Evolutionary conservation across 2,797 vertebrate species (phyloP).

Genomic region (Tamandua tetradactyla): DNA sequence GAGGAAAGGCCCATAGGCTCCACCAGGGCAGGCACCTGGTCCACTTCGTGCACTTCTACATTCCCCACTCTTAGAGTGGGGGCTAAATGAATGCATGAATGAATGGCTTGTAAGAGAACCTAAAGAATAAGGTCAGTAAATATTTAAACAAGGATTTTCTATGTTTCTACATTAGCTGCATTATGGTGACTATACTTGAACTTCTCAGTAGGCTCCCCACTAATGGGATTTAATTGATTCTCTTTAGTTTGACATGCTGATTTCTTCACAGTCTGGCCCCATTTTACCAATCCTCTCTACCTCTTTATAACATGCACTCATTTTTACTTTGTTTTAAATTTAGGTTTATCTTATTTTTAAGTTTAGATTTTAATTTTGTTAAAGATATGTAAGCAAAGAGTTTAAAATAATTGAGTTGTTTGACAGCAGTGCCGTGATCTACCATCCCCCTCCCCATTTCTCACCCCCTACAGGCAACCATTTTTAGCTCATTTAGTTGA

Average conservation of each 20-base stretch:
- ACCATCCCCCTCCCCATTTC: neutral
- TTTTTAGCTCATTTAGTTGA: neutral
- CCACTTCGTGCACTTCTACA: neutral
- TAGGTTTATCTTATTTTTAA: neutral
- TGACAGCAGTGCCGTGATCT: neutral
- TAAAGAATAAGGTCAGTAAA: neutral
- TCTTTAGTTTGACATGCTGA: neutral
- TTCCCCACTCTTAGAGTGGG: neutral
- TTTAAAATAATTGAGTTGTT: neutral
- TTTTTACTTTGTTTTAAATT: neutral
- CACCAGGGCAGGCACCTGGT: neutral
- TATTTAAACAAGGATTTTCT: slow-evolving; percentile 5
- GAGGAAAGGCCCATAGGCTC: neutral
- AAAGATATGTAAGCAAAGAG: neutral
- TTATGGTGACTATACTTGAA: neutral
- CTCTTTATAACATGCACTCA: neutral
- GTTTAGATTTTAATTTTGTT: neutral
- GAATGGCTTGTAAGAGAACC: neutral
- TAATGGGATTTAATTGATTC: neutral
- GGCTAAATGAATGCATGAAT: neutral
- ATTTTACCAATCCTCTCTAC: neutral
- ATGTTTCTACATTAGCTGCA: neutral
- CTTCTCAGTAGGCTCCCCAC: neutral
- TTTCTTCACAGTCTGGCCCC: neutral
- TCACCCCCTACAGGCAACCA: neutral